A percentile compares a stretch with the other conserved stretches of the same genome.
Conservation (phyloP, 2,113 vertebrate species). For the Saguinus midas region DNA sequence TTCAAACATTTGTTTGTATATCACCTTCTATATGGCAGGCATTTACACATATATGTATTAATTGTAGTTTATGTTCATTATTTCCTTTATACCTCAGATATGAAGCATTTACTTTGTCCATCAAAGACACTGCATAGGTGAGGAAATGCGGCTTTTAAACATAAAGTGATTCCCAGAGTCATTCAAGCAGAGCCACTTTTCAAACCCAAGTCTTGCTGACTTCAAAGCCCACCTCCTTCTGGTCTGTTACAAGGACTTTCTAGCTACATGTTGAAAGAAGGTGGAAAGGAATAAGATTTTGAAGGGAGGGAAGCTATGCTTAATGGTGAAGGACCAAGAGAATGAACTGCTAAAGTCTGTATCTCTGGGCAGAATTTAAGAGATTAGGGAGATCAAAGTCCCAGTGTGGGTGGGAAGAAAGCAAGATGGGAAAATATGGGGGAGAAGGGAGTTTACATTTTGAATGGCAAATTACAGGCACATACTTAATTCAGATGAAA, state of each 20-base stretch:
- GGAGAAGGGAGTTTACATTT: not conserved
- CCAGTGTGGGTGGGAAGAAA: not conserved
- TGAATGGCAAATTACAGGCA: not conserved
- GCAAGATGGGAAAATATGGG: not conserved
- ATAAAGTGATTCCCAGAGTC: not conserved
- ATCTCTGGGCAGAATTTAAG: not conserved
- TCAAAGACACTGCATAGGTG: not conserved
- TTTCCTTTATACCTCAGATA: not conserved
- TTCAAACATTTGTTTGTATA: not conserved
- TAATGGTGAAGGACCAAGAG: not conserved
- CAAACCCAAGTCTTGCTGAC: not conserved
- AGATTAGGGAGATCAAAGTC: slow-evolving; percentile 21
- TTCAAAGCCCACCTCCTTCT: slow-evolving; percentile 20
- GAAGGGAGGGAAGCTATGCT: not conserved
- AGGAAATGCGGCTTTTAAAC: not conserved
- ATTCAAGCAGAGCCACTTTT: not conserved
- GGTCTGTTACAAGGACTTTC: not conserved
- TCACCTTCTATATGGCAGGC: not conserved
- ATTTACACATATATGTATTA: not conserved
- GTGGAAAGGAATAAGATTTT: not conserved
- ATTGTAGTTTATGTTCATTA: not conserved
- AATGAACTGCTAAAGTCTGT: not conserved
- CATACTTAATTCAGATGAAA: not conserved
- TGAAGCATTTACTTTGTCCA: not conserved
- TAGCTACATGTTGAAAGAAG: not conserved